Conservation (phyloP, 37 sponge, comb jelly and placozoan genomes). For the Trichoplax adhaerens region DNA sequence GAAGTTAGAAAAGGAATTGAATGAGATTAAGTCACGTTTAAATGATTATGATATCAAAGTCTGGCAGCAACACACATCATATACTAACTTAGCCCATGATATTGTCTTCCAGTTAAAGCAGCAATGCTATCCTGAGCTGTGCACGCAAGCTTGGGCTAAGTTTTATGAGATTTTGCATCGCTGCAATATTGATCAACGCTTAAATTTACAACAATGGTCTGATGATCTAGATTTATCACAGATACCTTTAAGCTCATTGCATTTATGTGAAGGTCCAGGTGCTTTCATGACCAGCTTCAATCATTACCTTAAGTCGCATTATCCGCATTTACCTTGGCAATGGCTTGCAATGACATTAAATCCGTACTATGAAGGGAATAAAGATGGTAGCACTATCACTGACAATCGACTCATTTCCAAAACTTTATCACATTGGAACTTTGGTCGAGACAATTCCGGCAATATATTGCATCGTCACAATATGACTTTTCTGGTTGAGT, state of each 20-base stretch:
- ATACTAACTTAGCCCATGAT: conserved; percentile 54
- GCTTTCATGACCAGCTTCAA: conserved; percentile 69
- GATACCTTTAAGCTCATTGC: conserved; percentile 38
- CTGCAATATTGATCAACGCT: conserved; percentile 2
- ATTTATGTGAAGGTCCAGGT: conserved; percentile 89
- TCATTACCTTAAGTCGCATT: conserved; percentile 69
- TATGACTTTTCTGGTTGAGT: neutral
- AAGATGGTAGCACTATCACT: neutral
- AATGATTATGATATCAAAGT: conserved; percentile 52
- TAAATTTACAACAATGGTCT: conserved; percentile 20
- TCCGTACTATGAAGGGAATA: conserved; percentile 73
- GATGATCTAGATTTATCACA: neutral
- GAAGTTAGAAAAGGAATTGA: conserved; percentile 39
- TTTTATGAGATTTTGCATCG: conserved; percentile 60
- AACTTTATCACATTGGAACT: conserved; percentile 59
- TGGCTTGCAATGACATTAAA: conserved; percentile 83
- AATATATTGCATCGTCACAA: conserved; percentile 63
- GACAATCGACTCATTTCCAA: conserved; percentile 64
- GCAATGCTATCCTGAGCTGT: conserved; percentile 61
- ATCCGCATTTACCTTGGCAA: conserved; percentile 47
- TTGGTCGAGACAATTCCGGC: conserved; percentile 78
- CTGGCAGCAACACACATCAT: conserved; percentile 74
- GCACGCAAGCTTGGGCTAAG: conserved; percentile 83
- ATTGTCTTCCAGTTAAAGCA: conserved; percentile 34
- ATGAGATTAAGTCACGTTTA: conserved; percentile 29